These are phyloP conservation scores for Theonella swinhoei DNA, from an alignment of 37 sponge, comb jelly and placozoan species.

Conservation along the genomic window DNA sequence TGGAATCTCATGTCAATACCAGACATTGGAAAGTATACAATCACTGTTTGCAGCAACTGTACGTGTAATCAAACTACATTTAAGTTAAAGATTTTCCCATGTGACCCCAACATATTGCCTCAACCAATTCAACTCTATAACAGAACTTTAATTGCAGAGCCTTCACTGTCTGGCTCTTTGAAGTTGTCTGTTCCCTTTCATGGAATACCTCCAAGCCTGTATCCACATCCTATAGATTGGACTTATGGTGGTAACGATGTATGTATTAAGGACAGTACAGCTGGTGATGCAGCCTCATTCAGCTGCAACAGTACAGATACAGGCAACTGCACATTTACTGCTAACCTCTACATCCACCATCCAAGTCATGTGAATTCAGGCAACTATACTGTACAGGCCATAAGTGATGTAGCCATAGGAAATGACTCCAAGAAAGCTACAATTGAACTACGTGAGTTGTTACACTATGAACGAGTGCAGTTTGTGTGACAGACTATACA, in stretches of 20 bases:
- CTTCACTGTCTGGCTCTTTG: background rate
- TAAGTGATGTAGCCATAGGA: too few species aligned
- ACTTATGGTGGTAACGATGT: background rate
- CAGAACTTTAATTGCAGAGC: background rate
- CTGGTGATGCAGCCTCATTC: background rate
- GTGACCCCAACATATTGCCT: background rate
- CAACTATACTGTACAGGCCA: background rate
- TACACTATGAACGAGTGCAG: too few species aligned
- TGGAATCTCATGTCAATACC: background rate
- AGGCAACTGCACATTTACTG: background rate
- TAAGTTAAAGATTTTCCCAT: background rate
- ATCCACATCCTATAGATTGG: background rate
- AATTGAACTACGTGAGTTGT: too few species aligned
- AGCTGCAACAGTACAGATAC: background rate
- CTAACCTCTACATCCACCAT: background rate
- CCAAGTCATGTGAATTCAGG: background rate
- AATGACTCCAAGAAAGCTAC: too few species aligned
- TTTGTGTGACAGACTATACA: too few species aligned
- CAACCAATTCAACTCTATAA: background rate
- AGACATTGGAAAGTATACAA: background rate
- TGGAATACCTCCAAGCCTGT: background rate
- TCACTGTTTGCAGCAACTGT: background rate
- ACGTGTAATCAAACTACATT: background rate
- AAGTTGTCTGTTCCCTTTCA: background rate
- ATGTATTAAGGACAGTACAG: background rate